phyloP scores from a whole-genome alignment of 2,888 invertebrate genomes.

The Augochlorella aurata region DNA sequence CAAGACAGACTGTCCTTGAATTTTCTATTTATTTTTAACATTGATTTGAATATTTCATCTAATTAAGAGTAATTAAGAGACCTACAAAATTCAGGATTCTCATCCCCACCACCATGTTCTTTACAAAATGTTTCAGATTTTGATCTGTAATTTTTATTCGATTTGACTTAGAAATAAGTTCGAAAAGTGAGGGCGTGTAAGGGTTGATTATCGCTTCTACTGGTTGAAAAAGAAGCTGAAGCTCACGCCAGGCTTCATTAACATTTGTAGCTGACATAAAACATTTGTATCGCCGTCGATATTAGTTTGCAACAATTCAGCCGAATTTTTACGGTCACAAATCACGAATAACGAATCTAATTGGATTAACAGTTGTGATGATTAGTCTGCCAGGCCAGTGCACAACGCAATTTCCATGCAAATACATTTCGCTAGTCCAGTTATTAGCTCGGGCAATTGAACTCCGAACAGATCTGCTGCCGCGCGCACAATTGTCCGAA shows the following conservation, averaged over 20 bases:
- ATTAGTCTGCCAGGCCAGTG: slow-evolving; percentile 16
- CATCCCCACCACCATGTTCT: too few species aligned
- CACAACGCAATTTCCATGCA: slow-evolving; percentile 37
- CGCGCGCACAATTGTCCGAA: background rate
- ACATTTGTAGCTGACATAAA: background rate
- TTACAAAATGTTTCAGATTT: too few species aligned
- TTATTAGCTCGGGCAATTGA: slow-evolving; percentile 17
- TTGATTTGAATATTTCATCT: too few species aligned
- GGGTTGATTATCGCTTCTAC: background rate
- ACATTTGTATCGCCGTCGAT: background rate
- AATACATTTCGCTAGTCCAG: slow-evolving; percentile 24
- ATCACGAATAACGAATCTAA: slow-evolving; percentile 36
- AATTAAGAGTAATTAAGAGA: too few species aligned
- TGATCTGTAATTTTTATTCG: background rate
- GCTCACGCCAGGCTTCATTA: background rate
- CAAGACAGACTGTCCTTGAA: too few species aligned
- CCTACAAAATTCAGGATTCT: too few species aligned
- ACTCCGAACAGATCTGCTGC: slow-evolving; percentile 8
- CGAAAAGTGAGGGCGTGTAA: background rate
- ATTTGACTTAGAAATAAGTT: background rate
- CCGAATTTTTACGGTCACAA: slow-evolving; percentile 13
- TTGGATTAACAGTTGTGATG: slow-evolving; percentile 27
- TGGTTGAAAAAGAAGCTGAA: background rate
- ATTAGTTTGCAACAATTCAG: background rate
- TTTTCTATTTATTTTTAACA: too few species aligned